Conservation (phyloP, 2,113 vertebrate species). For the Nicator chloris region DNA sequence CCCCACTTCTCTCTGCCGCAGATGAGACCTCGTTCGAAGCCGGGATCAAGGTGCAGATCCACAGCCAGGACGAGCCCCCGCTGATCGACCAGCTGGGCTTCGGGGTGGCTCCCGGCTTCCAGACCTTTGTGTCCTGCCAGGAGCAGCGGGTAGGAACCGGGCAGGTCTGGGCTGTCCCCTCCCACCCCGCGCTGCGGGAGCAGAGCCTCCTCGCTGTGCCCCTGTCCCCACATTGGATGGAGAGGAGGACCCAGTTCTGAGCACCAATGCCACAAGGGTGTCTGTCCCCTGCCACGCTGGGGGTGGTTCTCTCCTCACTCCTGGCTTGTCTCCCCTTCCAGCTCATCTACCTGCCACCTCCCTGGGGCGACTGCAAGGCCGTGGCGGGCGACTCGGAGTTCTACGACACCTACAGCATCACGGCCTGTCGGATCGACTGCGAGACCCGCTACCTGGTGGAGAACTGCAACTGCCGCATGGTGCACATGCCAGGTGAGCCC, state of each 20-base stretch:
- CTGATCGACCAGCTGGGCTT: slow-evolving; percentile 99
- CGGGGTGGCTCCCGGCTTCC: slow-evolving; percentile 95
- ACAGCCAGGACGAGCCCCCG: slow-evolving; percentile 94
- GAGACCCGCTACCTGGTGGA: slow-evolving; percentile 97
- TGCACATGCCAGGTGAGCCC: slow-evolving; percentile 95
- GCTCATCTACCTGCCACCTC: slow-evolving; percentile 95
- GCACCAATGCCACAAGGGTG: rapidly evolving
- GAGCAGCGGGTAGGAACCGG: slow-evolving; percentile 88
- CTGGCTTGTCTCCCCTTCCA: slow-evolving; percentile 60
- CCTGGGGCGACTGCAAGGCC: slow-evolving; percentile 96
- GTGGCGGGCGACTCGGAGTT: slow-evolving; percentile 91
- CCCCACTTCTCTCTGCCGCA: slow-evolving; percentile 43
- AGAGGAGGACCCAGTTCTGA: rapidly evolving
- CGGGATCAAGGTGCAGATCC: slow-evolving; percentile 98
- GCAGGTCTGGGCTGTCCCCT: neutral
- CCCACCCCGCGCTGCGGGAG: rapidly evolving
- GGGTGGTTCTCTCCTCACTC: neutral
- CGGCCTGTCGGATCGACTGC: slow-evolving; percentile 95
- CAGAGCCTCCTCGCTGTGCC: neutral
- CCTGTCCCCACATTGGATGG: neutral
- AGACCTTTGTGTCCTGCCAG: slow-evolving; percentile 98
- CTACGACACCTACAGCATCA: slow-evolving; percentile 95
- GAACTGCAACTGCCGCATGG: slow-evolving; percentile 99
- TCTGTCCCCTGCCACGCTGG: rapidly evolving
- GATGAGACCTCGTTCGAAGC: slow-evolving; percentile 98